A percentile compares a stretch with the other conserved stretches of the same genome.
phyloP scores from a whole-genome alignment of 1,140 invertebrate species.

The Scaptomyza graminum region DNA sequence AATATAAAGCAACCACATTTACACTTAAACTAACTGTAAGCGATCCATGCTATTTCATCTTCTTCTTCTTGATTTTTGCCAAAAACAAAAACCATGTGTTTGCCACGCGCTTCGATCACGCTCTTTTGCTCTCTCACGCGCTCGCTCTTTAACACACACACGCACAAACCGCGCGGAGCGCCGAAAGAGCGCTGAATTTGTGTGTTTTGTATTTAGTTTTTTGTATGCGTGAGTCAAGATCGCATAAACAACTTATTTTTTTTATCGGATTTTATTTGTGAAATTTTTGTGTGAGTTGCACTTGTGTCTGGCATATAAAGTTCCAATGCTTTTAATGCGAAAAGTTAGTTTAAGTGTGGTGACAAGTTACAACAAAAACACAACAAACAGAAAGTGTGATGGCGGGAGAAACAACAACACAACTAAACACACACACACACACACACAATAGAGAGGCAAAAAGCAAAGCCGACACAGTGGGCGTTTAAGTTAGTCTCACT shows the following conservation, averaged over 20 bases:
- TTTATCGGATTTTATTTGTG: conserved; percentile 22
- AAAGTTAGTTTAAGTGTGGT: conserved; percentile 20
- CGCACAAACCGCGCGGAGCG: conserved; percentile 3
- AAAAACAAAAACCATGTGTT: conserved; percentile 82
- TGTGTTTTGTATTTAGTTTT: not conserved
- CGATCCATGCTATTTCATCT: conserved; percentile 49
- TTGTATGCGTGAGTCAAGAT: conserved; percentile 21
- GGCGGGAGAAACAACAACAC: conserved; percentile 22
- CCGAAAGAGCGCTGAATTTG: conserved; percentile 20
- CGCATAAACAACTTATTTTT: conserved; percentile 42
- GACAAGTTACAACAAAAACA: conserved; percentile 46
- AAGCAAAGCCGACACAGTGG: conserved; percentile 31
- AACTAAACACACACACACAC: conserved; percentile 12
- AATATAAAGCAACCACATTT: conserved; percentile 8
- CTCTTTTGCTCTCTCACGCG: conserved; percentile 13
- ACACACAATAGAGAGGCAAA: conserved; percentile 6
- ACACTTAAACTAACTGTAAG: conserved; percentile 60
- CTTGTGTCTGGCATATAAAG: conserved; percentile 26
- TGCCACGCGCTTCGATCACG: conserved; percentile 66
- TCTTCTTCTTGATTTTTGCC: conserved; percentile 61
- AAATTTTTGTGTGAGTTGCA: conserved; percentile 21
- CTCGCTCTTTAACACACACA: not conserved
- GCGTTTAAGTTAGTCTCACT: not conserved
- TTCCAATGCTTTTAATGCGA: conserved; percentile 21
- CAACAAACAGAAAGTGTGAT: conserved; percentile 31